These are phyloP conservation scores for Agrenia bidenticulata DNA, from an alignment of 2,888 invertebrate genomes.

Conservation along the genomic window DNA sequence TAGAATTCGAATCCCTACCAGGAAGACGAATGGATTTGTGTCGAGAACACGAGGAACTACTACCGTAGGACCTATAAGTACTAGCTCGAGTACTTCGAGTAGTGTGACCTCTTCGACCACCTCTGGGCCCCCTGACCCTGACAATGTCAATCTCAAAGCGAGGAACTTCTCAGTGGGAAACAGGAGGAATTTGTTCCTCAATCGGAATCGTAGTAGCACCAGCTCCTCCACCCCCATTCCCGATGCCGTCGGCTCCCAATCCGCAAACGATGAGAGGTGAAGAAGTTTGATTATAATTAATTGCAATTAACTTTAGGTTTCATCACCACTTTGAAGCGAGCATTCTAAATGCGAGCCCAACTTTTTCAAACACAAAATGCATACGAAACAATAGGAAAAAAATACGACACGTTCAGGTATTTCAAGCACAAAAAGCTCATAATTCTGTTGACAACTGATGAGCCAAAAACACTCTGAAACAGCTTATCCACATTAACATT, in stretches of 20 bases:
- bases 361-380: too few species aligned
- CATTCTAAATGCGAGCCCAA: too few species aligned
- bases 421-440: too few species aligned
- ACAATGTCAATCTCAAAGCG: constrained; percentile 29
- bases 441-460: too few species aligned
- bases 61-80: constrained; percentile 11
- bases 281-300: constrained; percentile 1
- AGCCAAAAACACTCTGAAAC: too few species aligned
- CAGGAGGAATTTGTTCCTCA: constrained; percentile 44
- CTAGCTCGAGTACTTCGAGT: too few species aligned
- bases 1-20: constrained; percentile 40
- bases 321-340: too few species aligned
- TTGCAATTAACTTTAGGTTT: too few species aligned
- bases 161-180: constrained; percentile 45
- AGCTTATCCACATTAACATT: too few species aligned
- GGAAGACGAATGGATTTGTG: constrained; percentile 40
- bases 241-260: constrained; percentile 35
- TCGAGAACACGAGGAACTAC: constrained; percentile 27
- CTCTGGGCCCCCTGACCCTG: constrained; percentile 16
- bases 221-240: constrained; percentile 38
- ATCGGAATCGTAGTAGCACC: constrained; percentile 31
- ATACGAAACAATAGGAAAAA: too few species aligned
- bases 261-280: constrained; percentile 45
- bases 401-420: too few species aligned
- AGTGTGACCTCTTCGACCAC: constrained; percentile 19